Evolutionary conservation across 2,113 vertebrate genomes (phyloP), one percentile per base, ranked within the genome.

Genomic region (Crocuta crocuta): DNA sequence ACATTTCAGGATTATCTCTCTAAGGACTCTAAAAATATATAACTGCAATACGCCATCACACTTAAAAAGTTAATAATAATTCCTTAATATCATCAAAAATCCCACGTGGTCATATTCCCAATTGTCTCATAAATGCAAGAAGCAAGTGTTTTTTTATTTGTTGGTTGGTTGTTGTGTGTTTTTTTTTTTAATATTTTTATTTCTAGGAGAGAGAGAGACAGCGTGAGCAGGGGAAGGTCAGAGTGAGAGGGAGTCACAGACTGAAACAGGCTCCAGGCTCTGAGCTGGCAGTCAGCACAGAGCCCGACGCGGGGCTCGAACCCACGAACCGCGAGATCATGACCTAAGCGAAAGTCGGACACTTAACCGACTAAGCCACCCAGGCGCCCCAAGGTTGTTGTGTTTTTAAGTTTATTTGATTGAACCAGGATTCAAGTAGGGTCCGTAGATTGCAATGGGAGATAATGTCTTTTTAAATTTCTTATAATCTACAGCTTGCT

Each of bases 51-150:
- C 5, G 65, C 81, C 74, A 74, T 81, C 39, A 66, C 2, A 1
- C 16, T 43, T 84, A 31, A 79, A 61, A 89, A 74, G 81, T 43
- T 86, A 93, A 71, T 73, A 96, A 95, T 78, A 74, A 83, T 50
- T 43, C 39, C 74, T 58, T 89, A 48, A 86, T 83, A 66, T 83
- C 50, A 35, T 89, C 86, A 93, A 94, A 73, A 89, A 80, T 26
- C 65, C 33, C 85, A 89, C 66, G 31, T 81, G 63, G 15, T 61
- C 86, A 89, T 89, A 66, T 86, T 84, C 76, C 58, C 21, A 73
- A n/a, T 28, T 96, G 66, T 66, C 73, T 94, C 79, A 82, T 23
- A 71, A 91, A 93, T 45, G 28, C 28, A 93, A 83, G 43, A 86
- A 92, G 10, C 53, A 53, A 68, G 19, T 1, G 68, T 81, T 83